A percentile compares a stretch with the other conserved stretches of the same genome.
These are phyloP conservation scores for Melitaea athalia DNA, from an alignment of 2,888 invertebrate species.

Conservation along the genomic window DNA sequence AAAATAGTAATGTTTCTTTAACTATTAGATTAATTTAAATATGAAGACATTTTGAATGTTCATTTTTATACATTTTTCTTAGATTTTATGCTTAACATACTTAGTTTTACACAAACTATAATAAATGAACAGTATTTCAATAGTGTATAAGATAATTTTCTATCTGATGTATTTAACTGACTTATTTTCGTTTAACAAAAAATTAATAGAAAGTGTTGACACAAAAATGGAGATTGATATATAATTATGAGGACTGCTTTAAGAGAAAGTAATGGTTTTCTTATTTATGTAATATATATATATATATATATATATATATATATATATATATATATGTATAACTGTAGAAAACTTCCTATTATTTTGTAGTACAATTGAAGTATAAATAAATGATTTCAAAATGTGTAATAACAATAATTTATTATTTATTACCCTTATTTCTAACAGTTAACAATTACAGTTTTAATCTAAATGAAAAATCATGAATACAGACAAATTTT, in stretches of 20 bases:
- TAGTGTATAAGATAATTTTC: constrained; percentile 54
- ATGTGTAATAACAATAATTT: constrained; percentile 50
- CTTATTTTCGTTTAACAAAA: constrained; percentile 46
- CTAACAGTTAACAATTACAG: neutral
- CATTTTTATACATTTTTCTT: constrained; percentile 52
- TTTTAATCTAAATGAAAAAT: no score
- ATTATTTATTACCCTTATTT: constrained; percentile 4
- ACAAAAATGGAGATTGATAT: constrained; percentile 39
- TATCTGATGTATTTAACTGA: constrained; percentile 44
- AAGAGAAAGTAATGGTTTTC: constrained; percentile 63
- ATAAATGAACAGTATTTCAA: constrained; percentile 77
- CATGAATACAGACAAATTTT: no score
- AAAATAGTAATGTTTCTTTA: constrained; percentile 7
- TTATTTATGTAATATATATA: constrained; percentile 80
- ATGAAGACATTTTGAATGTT: constrained; percentile 57
- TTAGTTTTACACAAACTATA: constrained; percentile 62
- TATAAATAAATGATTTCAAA: constrained; percentile 78
- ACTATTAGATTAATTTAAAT: constrained; percentile 41
- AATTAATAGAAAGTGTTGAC: constrained; percentile 46
- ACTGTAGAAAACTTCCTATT: constrained; percentile 82
- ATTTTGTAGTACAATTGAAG: constrained; percentile 82
- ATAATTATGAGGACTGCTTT: constrained; percentile 60
- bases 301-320: no score
- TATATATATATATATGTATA: no score
- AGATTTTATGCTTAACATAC: constrained; percentile 55